Base-by-base conservation (phyloP, 2,797 vertebrate species). In the Pagetopsis macropterus region DNA sequence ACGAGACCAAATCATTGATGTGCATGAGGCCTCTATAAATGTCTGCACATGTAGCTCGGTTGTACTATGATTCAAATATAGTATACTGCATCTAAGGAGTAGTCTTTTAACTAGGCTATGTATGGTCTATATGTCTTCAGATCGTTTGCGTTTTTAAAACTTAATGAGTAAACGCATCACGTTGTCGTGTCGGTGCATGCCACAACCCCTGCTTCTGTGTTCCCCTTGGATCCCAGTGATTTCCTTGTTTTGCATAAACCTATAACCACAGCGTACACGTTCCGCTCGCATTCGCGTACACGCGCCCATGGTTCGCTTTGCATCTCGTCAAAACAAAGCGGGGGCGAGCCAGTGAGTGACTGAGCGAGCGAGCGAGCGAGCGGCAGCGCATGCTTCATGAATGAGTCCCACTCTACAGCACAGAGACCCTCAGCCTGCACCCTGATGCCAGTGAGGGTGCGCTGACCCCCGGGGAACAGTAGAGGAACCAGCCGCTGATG, bases 311-410 rank as follows among this genome's bases (percentile, higher is more conserved):
- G 85, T 87, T 86, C 19, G 62, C 66, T 83, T 87, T 84, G 89
- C 87, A 87, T 90, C 89, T 92, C 85, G 88, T 93, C 93, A 93
- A 93, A 93, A 94, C 93, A 93, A 92, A 90, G 91, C 89, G 88
- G 90, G 88, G 84, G 85, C 91, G 91, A 84, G 91, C 91, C 57
- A 15, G 57, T 65, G 79, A 65, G 80, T 44, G 55, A 70, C 74
- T 65, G 61, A 46, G 45, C 7, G 46, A 9, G 21, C 21, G 21
- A 9, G 46, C 7, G 17, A 21, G 21, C 21, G 21, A 48, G 46
- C 16, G 46, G 66, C 65, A 60, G 73, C 72, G 88, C 87, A 61
- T 82, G 88, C 90, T 70, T 80, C 91, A 88, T 89, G 90, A 91
- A 89, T 94, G 91, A 91, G 80, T 85, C 79, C 85, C 61, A 70